Percentiles rank a stretch among this genome's conserved stretches.
phyloP scores from a whole-genome alignment of 1,140 invertebrate species.

The Physella acuta region DNA sequence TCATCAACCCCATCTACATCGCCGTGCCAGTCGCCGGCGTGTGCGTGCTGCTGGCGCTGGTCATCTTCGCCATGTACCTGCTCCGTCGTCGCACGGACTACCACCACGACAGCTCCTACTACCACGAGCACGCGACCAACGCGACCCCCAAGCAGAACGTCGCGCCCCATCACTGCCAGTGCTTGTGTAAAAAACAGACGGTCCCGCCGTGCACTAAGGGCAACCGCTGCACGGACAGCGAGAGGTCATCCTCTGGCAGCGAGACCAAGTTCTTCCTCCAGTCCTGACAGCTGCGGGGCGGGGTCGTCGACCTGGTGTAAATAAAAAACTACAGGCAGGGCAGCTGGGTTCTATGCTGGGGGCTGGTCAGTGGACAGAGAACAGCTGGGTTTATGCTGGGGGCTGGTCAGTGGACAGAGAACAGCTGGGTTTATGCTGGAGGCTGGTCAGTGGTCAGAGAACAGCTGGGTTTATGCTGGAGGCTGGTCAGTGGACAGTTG shows the following conservation, averaged over 20 bases:
- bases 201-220: conserved; percentile 34
- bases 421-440: no score
- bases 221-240: conserved; percentile 53
- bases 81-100: conserved; percentile 44
- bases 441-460: no score
- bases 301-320: no score
- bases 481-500: no score
- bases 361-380: no score
- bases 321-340: no score
- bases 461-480: no score
- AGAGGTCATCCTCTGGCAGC: conserved; percentile 53
- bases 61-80: conserved; percentile 57
- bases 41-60: conserved; percentile 51
- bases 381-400: no score
- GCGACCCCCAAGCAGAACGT: conserved; percentile 1
- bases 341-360: no score
- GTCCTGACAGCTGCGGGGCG: conserved; percentile 26
- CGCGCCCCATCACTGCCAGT: conserved; percentile 29
- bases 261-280: conserved; percentile 55
- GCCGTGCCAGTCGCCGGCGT: conserved; percentile 54
- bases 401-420: no score
- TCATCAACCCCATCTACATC: conserved; percentile 56
- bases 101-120: conserved; percentile 37
- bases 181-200: conserved; percentile 26
- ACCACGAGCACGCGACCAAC: conserved; percentile 10